Evolutionary conservation across 1,140 invertebrate species (phyloP).

Genomic region (Ptiloglossa arizonensis): DNA sequence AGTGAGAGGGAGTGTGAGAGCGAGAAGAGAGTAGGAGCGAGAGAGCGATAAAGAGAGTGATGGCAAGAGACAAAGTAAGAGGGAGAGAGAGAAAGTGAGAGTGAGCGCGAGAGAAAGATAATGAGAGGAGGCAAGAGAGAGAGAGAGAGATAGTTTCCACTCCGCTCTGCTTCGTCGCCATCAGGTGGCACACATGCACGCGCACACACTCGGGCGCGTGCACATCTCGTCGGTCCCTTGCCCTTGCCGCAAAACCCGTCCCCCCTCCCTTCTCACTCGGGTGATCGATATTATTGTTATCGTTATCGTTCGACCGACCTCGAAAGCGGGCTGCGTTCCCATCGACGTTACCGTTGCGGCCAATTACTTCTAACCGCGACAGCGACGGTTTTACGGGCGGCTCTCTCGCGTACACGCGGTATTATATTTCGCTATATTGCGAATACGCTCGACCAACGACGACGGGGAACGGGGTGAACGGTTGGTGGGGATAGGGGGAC

Average conservation of each 20-base stretch:
- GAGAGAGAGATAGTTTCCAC: conserved; percentile 43
- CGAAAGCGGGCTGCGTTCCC: conserved; percentile 32
- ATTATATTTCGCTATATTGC: not conserved
- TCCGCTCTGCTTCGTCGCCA: not conserved
- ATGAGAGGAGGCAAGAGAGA: too few species aligned
- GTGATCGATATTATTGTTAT: conserved; percentile 58
- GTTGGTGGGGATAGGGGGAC: too few species aligned
- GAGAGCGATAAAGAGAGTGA: too few species aligned
- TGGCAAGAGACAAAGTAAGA: too few species aligned
- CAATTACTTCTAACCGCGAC: conserved; percentile 50
- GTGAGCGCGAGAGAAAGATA: too few species aligned
- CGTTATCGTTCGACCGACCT: conserved; percentile 45
- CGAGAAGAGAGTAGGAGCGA: too few species aligned
- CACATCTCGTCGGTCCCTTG: not conserved
- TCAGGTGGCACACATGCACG: not conserved
- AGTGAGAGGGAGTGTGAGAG: too few species aligned
- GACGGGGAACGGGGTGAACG: too few species aligned
- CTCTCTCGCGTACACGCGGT: not conserved
- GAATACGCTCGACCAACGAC: conserved; percentile 1
- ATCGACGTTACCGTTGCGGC: conserved; percentile 47
- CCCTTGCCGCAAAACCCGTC: conserved; percentile 30
- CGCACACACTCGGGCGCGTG: not conserved
- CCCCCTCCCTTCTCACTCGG: too few species aligned
- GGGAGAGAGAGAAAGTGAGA: too few species aligned
- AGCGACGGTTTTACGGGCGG: conserved; percentile 42